Evolutionary conservation across 37 sponge, comb jelly and placozoan genomes (phyloP).

Genomic region (Axinella damicornis): DNA sequence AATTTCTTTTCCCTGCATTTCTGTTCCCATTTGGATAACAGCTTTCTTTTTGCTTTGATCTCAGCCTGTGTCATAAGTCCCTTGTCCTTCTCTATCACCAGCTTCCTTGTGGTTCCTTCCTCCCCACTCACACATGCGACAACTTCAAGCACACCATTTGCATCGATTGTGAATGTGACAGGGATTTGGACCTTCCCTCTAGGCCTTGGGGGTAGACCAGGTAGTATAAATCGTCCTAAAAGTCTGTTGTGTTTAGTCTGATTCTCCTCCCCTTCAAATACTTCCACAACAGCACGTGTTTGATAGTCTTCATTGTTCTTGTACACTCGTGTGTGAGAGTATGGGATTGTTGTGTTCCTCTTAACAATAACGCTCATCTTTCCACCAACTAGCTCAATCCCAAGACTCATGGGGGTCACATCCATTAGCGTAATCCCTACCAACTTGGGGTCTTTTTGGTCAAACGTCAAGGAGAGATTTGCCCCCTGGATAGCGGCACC

Average conservation of each 20-base stretch:
- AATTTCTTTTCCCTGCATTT: conserved; percentile 74
- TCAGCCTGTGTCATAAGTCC: conserved; percentile 81
- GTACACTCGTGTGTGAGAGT: conserved; percentile 82
- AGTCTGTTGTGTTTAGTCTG: conserved; percentile 75
- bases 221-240: conserved; percentile 83
- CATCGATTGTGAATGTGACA: conserved; percentile 83
- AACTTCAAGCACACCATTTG: conserved; percentile 90
- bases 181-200: conserved; percentile 82
- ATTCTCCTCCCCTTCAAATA: conserved; percentile 94
- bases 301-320: conserved; percentile 92
- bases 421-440: conserved; percentile 92
- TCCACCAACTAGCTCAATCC: conserved; percentile 87
- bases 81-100: conserved; percentile 93
- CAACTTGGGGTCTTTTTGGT: conserved; percentile 65
- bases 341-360: conserved; percentile 94
- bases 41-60: conserved; percentile 50
- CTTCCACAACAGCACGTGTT: conserved; percentile 79
- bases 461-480: conserved; percentile 69
- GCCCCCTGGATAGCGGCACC: conserved; percentile 96
- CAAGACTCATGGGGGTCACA: conserved; percentile 88
- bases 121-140: conserved; percentile 81
- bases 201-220: conserved; percentile 82
- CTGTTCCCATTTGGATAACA: conserved; percentile 78
- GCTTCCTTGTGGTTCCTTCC: conserved; percentile 59
- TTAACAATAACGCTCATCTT: conserved; percentile 85